phyloP scores from a whole-genome alignment of 2,797 vertebrate genomes.

The Semaprochilodus insignis region DNA sequence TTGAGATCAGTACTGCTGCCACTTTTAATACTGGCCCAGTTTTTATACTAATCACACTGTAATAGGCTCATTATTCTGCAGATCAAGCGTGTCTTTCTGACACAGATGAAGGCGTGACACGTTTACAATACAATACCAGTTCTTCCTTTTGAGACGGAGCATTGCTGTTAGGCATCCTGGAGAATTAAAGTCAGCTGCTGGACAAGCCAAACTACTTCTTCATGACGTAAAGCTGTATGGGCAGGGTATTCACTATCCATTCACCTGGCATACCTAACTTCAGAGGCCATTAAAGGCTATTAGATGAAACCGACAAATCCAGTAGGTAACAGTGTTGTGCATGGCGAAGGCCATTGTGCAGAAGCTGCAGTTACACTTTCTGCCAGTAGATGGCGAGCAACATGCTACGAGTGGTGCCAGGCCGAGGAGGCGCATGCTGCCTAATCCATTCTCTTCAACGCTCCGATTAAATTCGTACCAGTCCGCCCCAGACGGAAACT shows the following conservation, averaged over 20 bases:
- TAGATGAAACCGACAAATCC: no score
- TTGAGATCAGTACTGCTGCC: conserved; percentile 79
- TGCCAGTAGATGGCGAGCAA: conserved; percentile 77
- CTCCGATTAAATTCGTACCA: conserved; percentile 33
- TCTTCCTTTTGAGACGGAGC: no score
- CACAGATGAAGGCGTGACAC: conserved; percentile 6
- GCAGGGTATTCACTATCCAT: neutral
- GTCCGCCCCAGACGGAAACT: conserved; percentile 11
- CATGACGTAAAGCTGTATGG: neutral
- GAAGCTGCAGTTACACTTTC: conserved; percentile 50
- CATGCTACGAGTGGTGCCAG: conserved; percentile 37
- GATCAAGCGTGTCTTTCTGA: conserved; percentile 24
- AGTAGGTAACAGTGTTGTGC: neutral
- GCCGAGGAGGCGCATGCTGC: conserved; percentile 11
- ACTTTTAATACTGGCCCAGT: conserved; percentile 73
- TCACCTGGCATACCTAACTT: neutral
- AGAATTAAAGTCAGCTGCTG: neutral
- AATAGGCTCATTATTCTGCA: conserved; percentile 36
- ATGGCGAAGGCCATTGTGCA: conserved; percentile 43
- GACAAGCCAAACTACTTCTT: neutral
- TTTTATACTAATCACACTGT: conserved; percentile 40
- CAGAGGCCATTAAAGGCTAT: neutral
- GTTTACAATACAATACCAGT: neutral
- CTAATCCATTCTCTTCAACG: conserved; percentile 15
- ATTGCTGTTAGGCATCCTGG: neutral